A percentile compares a stretch with the other conserved stretches of the same genome.
Evolutionary conservation across 2,888 invertebrate genomes (phyloP).

Genomic region (Acanthacorydalis orientalis): DNA sequence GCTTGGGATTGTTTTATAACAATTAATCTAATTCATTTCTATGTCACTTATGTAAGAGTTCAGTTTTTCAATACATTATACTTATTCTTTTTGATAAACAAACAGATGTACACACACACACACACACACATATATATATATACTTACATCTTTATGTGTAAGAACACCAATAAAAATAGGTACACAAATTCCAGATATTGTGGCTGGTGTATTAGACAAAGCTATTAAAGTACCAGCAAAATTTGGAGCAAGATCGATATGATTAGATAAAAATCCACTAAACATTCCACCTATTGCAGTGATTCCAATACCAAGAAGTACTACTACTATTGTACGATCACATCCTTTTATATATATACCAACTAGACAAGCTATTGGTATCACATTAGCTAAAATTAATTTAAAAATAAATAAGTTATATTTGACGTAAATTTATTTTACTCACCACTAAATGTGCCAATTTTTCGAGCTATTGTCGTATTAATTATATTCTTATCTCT

Average conservation of each 20-base stretch:
- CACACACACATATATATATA: neutral
- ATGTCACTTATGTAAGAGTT: no score
- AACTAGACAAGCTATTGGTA: constrained; percentile 52
- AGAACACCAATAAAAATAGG: constrained; percentile 57
- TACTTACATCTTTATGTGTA: constrained; percentile 56
- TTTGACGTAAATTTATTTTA: neutral
- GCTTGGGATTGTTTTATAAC: constrained; percentile 6
- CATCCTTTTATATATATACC: constrained; percentile 52
- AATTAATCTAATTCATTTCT: no score
- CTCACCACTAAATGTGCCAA: constrained; percentile 46
- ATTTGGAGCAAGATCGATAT: constrained; percentile 72
- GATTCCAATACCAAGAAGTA: constrained; percentile 45
- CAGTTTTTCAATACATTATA: no score
- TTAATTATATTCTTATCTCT: constrained; percentile 37
- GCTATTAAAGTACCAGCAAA: constrained; percentile 64
- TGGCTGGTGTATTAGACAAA: constrained; percentile 62
- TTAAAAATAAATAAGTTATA: no score
- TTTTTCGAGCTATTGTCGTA: constrained; percentile 48
- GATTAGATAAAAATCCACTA: constrained; percentile 66
- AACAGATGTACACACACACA: neutral
- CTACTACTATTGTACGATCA: constrained; percentile 43
- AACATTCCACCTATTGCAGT: constrained; percentile 69
- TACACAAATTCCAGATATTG: constrained; percentile 64
- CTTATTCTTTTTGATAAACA: no score
- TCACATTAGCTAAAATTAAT: constrained; percentile 33